phyloP scores from a whole-genome alignment of 2,888 invertebrate species.

The Amitus sp. region DNA sequence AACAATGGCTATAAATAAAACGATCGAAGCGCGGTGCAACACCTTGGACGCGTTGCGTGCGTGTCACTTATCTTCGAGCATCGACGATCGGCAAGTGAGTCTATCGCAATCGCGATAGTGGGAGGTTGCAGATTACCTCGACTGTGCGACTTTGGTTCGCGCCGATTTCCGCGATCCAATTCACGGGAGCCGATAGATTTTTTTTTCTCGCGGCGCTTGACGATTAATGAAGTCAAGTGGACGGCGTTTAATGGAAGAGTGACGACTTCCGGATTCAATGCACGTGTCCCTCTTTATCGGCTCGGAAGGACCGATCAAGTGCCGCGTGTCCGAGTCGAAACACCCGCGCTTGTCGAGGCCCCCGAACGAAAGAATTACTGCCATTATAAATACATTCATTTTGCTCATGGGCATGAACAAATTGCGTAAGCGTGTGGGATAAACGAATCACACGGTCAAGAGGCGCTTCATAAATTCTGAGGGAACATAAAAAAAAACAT shows the following conservation, averaged over 20 bases:
- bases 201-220: neutral
- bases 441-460: too few relatives aligned
- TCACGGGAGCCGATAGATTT: neutral
- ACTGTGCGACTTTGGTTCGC: constrained; percentile 10
- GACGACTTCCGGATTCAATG: constrained; percentile 30
- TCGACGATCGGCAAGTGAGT: constrained; percentile 20
- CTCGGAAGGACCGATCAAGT: neutral
- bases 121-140: constrained; percentile 9
- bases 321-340: too few relatives aligned
- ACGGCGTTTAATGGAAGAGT: constrained; percentile 12
- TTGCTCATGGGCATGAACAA: too few relatives aligned
- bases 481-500: too few relatives aligned
- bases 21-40: too few relatives aligned
- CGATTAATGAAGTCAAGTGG: too few relatives aligned
- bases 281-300: constrained; percentile 18
- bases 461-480: too few relatives aligned
- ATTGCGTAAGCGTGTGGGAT: too few relatives aligned
- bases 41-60: constrained; percentile 9
- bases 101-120: constrained; percentile 22
- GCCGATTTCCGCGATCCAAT: constrained; percentile 16
- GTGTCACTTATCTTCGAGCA: constrained; percentile 23
- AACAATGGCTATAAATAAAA: constrained; percentile 34
- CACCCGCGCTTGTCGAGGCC: too few relatives aligned
- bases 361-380: too few relatives aligned
- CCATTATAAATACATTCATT: too few relatives aligned